Base-by-base conservation (phyloP, 2,888 invertebrate species). In the Siphlonurus alternatus region DNA sequence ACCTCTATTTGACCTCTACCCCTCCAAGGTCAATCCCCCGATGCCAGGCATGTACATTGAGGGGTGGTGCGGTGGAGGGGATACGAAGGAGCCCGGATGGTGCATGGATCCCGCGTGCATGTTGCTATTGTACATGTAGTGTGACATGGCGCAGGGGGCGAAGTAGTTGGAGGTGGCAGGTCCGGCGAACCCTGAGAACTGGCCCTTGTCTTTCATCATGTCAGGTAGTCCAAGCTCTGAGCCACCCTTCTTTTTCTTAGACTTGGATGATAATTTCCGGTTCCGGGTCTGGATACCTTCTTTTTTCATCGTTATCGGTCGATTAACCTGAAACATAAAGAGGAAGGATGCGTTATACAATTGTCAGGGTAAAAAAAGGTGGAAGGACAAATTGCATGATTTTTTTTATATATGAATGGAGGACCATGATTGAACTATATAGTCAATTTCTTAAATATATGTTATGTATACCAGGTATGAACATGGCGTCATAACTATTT, bases 261-360 rank as follows among this genome's bases (percentile, higher is more conserved):
- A 93, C 79, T 97, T 97, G 71, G 95, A 93, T 72, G 95, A 94
- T 70, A 98, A 81, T 79, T 99, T 99, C 71, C 98, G 85, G 80
- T 99, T 99, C 76, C 98, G 81, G 71, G 98, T 98, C 79, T 99
- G 99, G 73, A 99, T 99, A 69, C 97, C 97, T 78, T 99, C 99
- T 78, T 99, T 99, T 80, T 98, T 98, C 98, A 99, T 99, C 70
- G 98, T 96, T 72, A 98, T 80, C 70, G 99, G 99, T 76, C 99
- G 89, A 80, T 96, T 95, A 72, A 97, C 96, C 98, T 99, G 87
- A 69, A 69, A 72, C 63, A 59, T 61, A 73, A 72, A 54, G 56
- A 22, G 59, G 10, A n/a, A 54, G 20, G 25, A 38, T 15, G 38
- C 5, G 15, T 38, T 38, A n/a, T n/a, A n/a, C n/a, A n/a, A n/a